phyloP scores from a whole-genome alignment of 2,113 vertebrate species.

The Empidonax alnorum region DNA sequence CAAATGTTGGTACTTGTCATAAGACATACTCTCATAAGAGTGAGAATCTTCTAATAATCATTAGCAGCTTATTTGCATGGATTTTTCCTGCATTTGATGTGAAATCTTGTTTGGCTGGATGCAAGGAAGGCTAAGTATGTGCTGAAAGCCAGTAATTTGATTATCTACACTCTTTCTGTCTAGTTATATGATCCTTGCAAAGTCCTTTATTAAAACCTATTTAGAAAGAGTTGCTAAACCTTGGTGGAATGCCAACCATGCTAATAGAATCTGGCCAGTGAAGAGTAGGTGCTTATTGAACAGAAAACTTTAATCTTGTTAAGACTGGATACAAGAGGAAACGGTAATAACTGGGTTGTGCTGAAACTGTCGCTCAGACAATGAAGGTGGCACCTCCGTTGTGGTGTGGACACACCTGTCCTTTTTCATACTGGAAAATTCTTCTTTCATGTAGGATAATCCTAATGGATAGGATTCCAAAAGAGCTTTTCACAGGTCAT shows the following conservation, averaged over 20 bases:
- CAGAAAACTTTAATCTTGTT: conserved; percentile 58
- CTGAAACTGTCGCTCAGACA: conserved; percentile 45
- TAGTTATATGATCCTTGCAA: conserved; percentile 45
- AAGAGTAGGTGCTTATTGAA: conserved; percentile 20
- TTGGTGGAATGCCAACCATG: conserved; percentile 42
- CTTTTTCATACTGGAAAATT: conserved; percentile 53
- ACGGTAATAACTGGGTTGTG: conserved; percentile 43
- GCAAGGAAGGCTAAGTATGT: conserved; percentile 36
- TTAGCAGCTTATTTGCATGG: conserved; percentile 46
- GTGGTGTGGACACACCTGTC: conserved; percentile 58
- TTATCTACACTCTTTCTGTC: conserved; percentile 58
- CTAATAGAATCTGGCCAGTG: conserved; percentile 22
- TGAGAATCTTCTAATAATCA: conserved; percentile 8
- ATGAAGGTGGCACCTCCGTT: conserved; percentile 34
- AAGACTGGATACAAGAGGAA: conserved; percentile 52
- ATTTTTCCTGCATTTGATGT: conserved; percentile 40
- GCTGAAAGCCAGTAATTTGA: conserved; percentile 67
- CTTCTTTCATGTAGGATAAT: conserved; percentile 59
- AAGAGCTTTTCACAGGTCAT: conserved; percentile 55
- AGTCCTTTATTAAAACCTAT: conserved; percentile 56
- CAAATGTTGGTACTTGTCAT: conserved; percentile 24
- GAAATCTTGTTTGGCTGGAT: conserved; percentile 14
- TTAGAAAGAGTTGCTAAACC: conserved; percentile 53
- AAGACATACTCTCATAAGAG: conserved; percentile 16
- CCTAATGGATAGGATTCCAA: conserved; percentile 58